These are phyloP conservation scores for Myotis myotis DNA, from an alignment of 2,797 vertebrate genomes.

Conservation along the genomic window DNA sequence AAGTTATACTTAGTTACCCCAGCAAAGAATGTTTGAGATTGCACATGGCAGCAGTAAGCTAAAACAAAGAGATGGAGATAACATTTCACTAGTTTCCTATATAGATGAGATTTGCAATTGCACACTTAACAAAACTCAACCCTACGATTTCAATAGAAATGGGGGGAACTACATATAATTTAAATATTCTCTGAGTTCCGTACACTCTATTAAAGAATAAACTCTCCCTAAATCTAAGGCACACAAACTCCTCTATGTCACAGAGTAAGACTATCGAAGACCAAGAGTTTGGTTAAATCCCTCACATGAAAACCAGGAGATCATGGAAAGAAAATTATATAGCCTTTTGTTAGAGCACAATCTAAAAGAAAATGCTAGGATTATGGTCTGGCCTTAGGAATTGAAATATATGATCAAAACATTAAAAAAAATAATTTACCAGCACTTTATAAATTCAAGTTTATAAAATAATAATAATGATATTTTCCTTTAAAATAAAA, in stretches of 20 bases:
- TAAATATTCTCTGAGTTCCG: conserved; percentile 59
- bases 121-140: conserved; percentile 55
- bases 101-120: conserved; percentile 25
- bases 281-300: conserved; percentile 66
- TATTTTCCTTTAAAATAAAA: conserved; percentile 45
- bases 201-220: conserved; percentile 63
- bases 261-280: conserved; percentile 72
- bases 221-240: conserved; percentile 76
- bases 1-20: conserved; percentile 9
- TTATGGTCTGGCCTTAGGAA: conserved; percentile 55
- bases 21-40: conserved; percentile 29
- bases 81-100: conserved; percentile 3
- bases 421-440: conserved; percentile 69
- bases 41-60: conserved; percentile 30
- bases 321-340: conserved; percentile 53
- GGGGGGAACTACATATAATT: conserved; percentile 45
- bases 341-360: conserved; percentile 68
- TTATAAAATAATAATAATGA: conserved; percentile 73
- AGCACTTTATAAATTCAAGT: conserved; percentile 78
- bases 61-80: conserved; percentile 10
- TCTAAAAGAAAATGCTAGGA: conserved; percentile 62
- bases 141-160: conserved; percentile 30
- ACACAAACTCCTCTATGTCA: conserved; percentile 75
- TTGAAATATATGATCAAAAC: conserved; percentile 66
- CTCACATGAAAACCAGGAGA: conserved; percentile 48